These are phyloP conservation scores for Miichthys miiuy DNA, from an alignment of 2,797 vertebrate species.

Conservation along the genomic window DNA sequence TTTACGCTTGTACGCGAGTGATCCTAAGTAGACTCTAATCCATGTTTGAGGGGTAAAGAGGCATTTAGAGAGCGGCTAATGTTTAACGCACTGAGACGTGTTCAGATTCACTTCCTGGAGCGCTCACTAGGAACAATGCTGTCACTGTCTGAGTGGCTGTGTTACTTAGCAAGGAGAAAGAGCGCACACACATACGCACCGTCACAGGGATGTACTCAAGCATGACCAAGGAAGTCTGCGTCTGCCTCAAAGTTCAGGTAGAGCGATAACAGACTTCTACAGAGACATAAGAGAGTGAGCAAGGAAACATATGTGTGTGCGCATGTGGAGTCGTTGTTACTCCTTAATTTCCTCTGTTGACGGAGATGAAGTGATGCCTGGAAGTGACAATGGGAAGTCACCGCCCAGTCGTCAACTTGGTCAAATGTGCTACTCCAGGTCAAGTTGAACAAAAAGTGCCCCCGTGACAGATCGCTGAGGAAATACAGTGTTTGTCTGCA, in stretches of 20 bases:
- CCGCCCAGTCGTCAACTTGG: conserved; percentile 21
- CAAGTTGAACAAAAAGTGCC: conserved; percentile 6
- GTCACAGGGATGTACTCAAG: conserved; percentile 14
- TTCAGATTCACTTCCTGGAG: conserved; percentile 66
- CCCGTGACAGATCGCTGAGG: neutral
- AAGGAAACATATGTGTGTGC: conserved; percentile 10
- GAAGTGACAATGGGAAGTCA: conserved; percentile 42
- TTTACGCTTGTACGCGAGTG: conserved; percentile 50
- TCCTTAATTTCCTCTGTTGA: conserved; percentile 45
- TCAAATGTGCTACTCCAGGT: conserved; percentile 55
- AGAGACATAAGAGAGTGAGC: neutral
- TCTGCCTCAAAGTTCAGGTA: conserved; percentile 39
- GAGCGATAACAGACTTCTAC: conserved; percentile 23
- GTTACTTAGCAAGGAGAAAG: conserved; percentile 39
- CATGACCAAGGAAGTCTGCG: conserved; percentile 25
- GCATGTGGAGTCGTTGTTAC: neutral
- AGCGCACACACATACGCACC: conserved; percentile 5
- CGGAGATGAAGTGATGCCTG: conserved; percentile 41
- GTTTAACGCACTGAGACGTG: conserved; percentile 62
- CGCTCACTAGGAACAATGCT: conserved; percentile 59
- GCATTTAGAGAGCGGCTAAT: conserved; percentile 67
- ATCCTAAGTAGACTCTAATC: conserved; percentile 70
- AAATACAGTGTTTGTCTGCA: neutral
- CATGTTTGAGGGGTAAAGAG: conserved; percentile 61
- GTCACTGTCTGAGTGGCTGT: conserved; percentile 62